Conservation (phyloP, 1,140 invertebrate species). For the Radopholus similis region DNA sequence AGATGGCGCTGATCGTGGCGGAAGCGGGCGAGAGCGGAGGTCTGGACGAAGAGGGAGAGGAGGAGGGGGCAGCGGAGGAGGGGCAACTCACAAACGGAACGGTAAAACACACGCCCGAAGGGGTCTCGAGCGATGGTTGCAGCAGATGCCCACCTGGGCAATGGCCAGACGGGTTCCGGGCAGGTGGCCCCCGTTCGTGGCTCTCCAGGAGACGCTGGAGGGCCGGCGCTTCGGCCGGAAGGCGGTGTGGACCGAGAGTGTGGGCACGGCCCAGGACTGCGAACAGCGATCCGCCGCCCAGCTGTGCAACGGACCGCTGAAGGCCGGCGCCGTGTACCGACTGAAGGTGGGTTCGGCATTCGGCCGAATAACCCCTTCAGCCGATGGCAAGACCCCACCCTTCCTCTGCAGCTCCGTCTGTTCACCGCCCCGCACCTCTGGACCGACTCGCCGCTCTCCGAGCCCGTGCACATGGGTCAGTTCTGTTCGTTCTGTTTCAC, state of each 20-base stretch:
- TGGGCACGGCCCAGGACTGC: conserved; percentile 45
- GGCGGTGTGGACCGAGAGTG: conserved; percentile 20
- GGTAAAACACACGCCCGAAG: background rate
- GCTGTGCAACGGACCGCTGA: conserved; percentile 55
- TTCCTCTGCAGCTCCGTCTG: conserved; percentile 52
- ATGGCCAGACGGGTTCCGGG: background rate
- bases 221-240: conserved; percentile 12
- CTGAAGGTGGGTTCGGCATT: conserved; percentile 1
- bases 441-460: conserved; percentile 49
- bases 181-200: conserved; percentile 52
- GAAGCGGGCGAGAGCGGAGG: conserved; percentile 40
- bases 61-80: background rate
- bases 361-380: too few species aligned
- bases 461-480: conserved; percentile 51
- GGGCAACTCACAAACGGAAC: background rate
- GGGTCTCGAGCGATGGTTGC: background rate
- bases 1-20: conserved; percentile 47
- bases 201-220: conserved; percentile 12
- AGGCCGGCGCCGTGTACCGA: conserved; percentile 16
- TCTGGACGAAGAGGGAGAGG: background rate
- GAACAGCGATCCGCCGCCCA: conserved; percentile 19
- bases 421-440: conserved; percentile 50
- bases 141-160: background rate
- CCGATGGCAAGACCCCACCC: conserved; percentile 24
- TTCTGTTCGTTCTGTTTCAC: too few species aligned